Percentiles rank a stretch among this genome's conserved stretches.
Evolutionary conservation across 2,797 vertebrate genomes (phyloP).

Genomic region (Bryconaethiops microstoma): DNA sequence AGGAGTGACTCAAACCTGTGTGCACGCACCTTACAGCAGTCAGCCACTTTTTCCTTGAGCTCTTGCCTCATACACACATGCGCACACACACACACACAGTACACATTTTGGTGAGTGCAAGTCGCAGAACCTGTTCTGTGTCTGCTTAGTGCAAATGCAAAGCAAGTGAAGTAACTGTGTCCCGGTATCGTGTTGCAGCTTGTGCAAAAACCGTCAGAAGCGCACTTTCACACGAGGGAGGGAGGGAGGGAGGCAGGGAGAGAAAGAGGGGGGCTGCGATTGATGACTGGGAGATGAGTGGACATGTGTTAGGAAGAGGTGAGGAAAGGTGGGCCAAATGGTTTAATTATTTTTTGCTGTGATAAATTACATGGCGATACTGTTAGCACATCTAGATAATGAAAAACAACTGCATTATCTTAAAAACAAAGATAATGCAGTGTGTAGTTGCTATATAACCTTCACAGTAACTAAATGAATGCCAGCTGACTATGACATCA

Average conservation of each 20-base stretch:
- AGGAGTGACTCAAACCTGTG: constrained; percentile 32
- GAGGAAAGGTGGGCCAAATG: not conserved
- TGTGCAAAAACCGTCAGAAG: constrained; percentile 69
- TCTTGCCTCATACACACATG: constrained; percentile 29
- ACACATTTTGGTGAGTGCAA: constrained; percentile 35
- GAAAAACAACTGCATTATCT: not conserved
- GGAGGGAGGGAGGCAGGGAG: constrained; percentile 25
- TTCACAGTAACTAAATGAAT: too few species aligned
- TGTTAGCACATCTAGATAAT: not conserved
- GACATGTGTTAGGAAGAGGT: constrained; percentile 2
- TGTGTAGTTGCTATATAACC: too few species aligned
- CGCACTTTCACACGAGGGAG: constrained; percentile 72
- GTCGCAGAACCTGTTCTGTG: constrained; percentile 73
- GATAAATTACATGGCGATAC: not conserved
- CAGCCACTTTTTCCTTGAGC: constrained; percentile 3
- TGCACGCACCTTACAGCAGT: constrained; percentile 34
- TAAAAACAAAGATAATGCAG: too few species aligned
- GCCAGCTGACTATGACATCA: too few species aligned
- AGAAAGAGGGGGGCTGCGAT: constrained; percentile 15
- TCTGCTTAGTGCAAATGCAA: constrained; percentile 65
- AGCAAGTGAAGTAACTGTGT: constrained; percentile 76
- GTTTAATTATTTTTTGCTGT: not conserved
- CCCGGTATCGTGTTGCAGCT: constrained; percentile 76
- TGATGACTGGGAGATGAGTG: constrained; percentile 10
- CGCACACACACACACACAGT: constrained; percentile 23